Evolutionary conservation across 2,888 invertebrate species (phyloP), one percentile per base, ranked within the genome.

Genomic region (Agonopterix heracliana): DNA sequence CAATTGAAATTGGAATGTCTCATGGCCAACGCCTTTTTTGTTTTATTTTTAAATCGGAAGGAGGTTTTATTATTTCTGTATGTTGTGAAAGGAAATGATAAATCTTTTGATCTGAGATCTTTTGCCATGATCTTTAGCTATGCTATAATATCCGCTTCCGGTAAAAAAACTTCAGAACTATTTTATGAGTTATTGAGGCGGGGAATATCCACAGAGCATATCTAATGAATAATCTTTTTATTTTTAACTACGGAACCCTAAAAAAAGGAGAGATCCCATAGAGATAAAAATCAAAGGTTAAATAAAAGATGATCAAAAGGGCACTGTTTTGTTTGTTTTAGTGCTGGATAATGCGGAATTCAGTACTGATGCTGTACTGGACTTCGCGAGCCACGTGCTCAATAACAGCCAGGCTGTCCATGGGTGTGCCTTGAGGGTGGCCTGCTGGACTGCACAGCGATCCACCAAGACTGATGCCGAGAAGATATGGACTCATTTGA

Each of bases 401-500:
- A 51, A 60, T 1, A 70, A 78, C 10, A 69, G 67, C 9, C 55
- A 59, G 0, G 60, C 65, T 4, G 46, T 77, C 9, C 64, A 71
- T 2, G 78, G 77, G 0, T 87, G 87, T 52, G 65, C 76, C 0
- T 64, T 79, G 26, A 69, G 73, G 38, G 53, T 86, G 0, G 78
- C 82, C 0, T 87, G 87, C 56, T 82, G 81, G 78, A 68, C 74
- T 0, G 78, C 78, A 0, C 74, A 76, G 50, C 66, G 54, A 8
- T 60, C 67, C 1, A 56, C 50, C 9, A 57, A 66, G n/a, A 54
- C 59, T 0, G 68, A 74, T 2, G 52, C 65, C 26, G 51, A 62
- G 3, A 59, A 55, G 35, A 65, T 71, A 41, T 64, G 80, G 57
- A 63, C 64, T 34, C 60, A 69, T 46, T 62, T 84, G 9, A 62